These are phyloP conservation scores for Falcaria lacertinaria DNA, from an alignment of 2,888 invertebrate species.

Conservation along the genomic window DNA sequence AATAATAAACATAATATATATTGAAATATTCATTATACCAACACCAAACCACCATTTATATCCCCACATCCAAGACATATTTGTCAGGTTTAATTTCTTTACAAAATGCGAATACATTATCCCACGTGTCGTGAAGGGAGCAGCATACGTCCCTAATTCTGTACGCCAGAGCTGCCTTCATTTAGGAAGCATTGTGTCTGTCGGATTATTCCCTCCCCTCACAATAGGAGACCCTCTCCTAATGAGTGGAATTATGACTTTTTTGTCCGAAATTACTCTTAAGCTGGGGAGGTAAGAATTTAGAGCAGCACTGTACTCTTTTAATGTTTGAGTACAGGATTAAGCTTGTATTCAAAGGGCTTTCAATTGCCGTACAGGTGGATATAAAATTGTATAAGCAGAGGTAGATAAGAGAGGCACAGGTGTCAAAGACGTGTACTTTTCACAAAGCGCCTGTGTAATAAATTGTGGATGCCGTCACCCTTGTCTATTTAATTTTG, in stretches of 20 bases:
- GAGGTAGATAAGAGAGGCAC: not conserved
- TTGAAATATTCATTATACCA: too few relatives aligned
- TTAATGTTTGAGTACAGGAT: slow-evolving; percentile 1
- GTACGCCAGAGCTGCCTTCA: slow-evolving; percentile 46
- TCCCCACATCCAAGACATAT: too few relatives aligned
- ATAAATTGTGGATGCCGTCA: not conserved
- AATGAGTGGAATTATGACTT: slow-evolving; percentile 68
- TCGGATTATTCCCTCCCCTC: slow-evolving; percentile 43
- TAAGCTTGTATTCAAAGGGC: not conserved
- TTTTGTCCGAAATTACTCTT: slow-evolving; percentile 48
- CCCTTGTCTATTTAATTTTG: not conserved
- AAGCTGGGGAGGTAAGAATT: slow-evolving; percentile 15
- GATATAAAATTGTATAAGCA: not conserved
- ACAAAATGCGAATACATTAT: slow-evolving; percentile 15
- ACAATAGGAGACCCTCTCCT: slow-evolving; percentile 36
- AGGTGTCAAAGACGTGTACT: not conserved
- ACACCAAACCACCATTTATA: too few relatives aligned
- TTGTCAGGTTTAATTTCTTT: not conserved
- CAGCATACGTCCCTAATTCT: slow-evolving; percentile 46
- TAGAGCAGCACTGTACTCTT: slow-evolving; percentile 1
- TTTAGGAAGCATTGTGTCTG: slow-evolving; percentile 54
- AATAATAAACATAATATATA: too few relatives aligned
- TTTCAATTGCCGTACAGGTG: not conserved
- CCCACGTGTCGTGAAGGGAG: slow-evolving; percentile 31
- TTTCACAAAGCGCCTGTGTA: not conserved